Conservation (phyloP, 2,113 vertebrate genomes). For the Eurypyga helias region DNA sequence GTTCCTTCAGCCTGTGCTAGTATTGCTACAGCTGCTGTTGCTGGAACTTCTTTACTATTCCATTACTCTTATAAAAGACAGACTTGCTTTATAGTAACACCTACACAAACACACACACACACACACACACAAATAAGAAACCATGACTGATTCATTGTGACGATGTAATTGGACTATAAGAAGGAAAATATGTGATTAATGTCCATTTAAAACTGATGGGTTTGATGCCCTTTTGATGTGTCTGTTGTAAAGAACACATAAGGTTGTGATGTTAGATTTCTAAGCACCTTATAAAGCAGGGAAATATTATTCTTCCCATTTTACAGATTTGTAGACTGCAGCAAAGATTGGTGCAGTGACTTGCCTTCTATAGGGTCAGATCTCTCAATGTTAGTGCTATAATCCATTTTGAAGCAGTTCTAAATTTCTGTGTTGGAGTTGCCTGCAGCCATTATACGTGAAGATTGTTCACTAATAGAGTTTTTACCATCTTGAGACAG, state of each 20-base stretch:
- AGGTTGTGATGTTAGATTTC: not conserved
- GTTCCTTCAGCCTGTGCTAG: not conserved
- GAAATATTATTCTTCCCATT: not conserved
- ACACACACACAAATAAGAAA: not conserved
- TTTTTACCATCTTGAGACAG: constrained; percentile 32
- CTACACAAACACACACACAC: not conserved
- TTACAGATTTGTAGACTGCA: constrained; percentile 24
- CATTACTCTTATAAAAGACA: not conserved
- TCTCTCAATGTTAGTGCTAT: not conserved
- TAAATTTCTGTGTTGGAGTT: constrained; percentile 35
- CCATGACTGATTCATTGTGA: not conserved
- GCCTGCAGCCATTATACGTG: not conserved
- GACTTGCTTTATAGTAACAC: not conserved
- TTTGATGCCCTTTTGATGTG: not conserved
- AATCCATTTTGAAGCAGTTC: constrained; percentile 27
- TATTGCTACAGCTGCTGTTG: not conserved
- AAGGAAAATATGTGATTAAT: not conserved
- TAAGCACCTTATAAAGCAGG: not conserved
- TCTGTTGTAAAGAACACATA: not conserved
- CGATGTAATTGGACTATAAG: not conserved
- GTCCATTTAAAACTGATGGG: not conserved
- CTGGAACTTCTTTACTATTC: not conserved
- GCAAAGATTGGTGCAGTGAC: not conserved
- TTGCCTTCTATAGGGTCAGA: not conserved
- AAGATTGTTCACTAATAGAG: constrained; percentile 44